Percentiles rank a stretch among this genome's conserved stretches.
phyloP scores from a whole-genome alignment of 2,888 invertebrate genomes.

The Eilema griseolum region DNA sequence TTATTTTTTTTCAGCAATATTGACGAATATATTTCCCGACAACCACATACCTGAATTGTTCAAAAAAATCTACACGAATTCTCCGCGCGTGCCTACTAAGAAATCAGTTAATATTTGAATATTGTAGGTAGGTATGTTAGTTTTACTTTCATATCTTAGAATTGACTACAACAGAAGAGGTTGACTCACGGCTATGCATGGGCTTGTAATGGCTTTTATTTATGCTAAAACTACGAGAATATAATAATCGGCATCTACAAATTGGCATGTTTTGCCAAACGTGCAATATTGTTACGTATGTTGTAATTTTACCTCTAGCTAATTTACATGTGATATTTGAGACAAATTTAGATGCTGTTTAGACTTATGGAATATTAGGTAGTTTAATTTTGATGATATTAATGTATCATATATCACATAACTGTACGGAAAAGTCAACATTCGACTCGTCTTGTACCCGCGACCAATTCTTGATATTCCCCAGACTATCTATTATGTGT shows the following conservation, averaged over 20 bases:
- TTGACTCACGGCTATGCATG: background rate
- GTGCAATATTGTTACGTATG: too few species aligned
- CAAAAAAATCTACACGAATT: conserved; percentile 90
- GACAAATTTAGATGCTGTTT: background rate
- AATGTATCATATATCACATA: background rate
- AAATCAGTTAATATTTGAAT: conserved; percentile 69
- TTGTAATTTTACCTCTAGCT: background rate
- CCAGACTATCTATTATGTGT: too few species aligned
- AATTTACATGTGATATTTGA: conserved; percentile 4
- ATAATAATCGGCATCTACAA: background rate
- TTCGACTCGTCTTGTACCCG: too few species aligned
- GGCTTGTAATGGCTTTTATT: background rate
- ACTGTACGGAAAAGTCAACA: background rate
- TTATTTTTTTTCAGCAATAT: conserved; percentile 67
- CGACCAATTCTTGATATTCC: too few species aligned
- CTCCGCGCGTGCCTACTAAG: conserved; percentile 80
- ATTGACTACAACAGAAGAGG: background rate
- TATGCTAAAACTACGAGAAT: background rate
- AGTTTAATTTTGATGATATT: background rate
- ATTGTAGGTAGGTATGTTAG: background rate
- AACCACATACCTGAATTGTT: conserved; percentile 91
- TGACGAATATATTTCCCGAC: conserved; percentile 93
- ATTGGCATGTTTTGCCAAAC: background rate
- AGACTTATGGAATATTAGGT: background rate
- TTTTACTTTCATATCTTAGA: background rate